phyloP scores from a whole-genome alignment of 2,113 vertebrate genomes.

The Paradoxurus hermaphroditus region DNA sequence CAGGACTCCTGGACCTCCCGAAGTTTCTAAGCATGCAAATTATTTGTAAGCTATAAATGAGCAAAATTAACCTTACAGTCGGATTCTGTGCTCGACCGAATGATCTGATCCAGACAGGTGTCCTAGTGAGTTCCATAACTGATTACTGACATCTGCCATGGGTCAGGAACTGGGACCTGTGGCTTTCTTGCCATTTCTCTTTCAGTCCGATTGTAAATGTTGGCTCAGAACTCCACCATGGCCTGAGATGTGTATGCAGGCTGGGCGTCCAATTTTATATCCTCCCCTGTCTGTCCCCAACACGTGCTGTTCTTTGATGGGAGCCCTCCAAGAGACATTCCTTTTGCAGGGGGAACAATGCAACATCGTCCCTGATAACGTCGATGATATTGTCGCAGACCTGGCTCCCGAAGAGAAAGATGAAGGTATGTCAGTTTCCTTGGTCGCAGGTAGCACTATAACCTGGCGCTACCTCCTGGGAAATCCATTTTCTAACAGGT shows the following conservation, averaged over 20 bases:
- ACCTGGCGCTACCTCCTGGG: not conserved
- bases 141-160: not conserved
- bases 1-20: not conserved
- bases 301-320: not conserved
- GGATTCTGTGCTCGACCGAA: not conserved
- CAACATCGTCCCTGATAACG: conserved; percentile 97
- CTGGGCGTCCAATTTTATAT: not conserved
- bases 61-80: not conserved
- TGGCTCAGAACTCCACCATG: not conserved
- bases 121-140: not conserved
- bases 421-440: conserved; percentile 87
- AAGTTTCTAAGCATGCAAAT: not conserved
- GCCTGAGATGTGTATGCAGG: not conserved
- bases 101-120: not conserved
- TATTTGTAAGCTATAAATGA: not conserved
- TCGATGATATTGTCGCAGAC: conserved; percentile 98
- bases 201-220: not conserved
- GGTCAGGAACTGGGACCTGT: not conserved
- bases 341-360: conserved; percentile 95
- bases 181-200: not conserved
- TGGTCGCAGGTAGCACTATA: not conserved
- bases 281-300: not conserved
- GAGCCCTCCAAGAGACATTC: conserved; percentile 53
- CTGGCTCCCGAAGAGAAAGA: conserved; percentile 98
- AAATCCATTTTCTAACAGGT: not conserved